A percentile compares a stretch with the other conserved stretches of the same genome.
These are phyloP conservation scores for Plecturocebus donacophilus DNA, from an alignment of 2,113 vertebrate species.

Conservation along the genomic window DNA sequence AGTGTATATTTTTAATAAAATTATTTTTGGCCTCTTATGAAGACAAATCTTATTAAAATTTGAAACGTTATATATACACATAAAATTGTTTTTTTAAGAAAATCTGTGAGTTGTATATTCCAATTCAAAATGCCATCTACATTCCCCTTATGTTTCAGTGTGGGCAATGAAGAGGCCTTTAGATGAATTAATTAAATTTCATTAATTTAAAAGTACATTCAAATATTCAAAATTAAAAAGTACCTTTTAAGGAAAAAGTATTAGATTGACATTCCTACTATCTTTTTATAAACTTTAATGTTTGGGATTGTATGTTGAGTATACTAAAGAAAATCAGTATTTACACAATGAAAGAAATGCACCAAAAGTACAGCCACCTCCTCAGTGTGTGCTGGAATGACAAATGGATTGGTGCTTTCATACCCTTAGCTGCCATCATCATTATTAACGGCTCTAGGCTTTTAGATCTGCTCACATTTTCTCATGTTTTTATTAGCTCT, in stretches of 20 bases:
- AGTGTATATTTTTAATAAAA: slow-evolving; percentile 74
- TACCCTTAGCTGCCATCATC: not conserved
- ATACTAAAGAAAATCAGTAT: not conserved
- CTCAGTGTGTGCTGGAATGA: not conserved
- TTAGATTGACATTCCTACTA: not conserved
- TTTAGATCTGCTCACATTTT: not conserved
- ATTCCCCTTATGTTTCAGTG: slow-evolving; percentile 34
- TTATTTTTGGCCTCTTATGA: slow-evolving; percentile 74
- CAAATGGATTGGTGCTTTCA: not conserved
- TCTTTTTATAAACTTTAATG: not conserved
- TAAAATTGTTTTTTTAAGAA: slow-evolving; percentile 30
- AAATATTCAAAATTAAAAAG: slow-evolving; percentile 44
- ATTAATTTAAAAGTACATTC: slow-evolving; percentile 15
- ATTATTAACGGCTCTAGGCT: not conserved
- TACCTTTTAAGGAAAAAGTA: slow-evolving; percentile 7
- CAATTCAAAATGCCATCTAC: slow-evolving; percentile 34
- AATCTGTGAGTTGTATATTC: slow-evolving; percentile 40
- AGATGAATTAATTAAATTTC: not conserved
- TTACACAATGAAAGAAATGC: not conserved
- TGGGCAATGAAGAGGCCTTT: slow-evolving; percentile 21
- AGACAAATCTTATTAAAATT: slow-evolving; percentile 57
- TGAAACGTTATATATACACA: slow-evolving; percentile 52
- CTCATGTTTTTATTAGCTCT: slow-evolving; percentile 13
- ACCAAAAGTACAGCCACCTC: not conserved
- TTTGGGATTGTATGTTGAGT: not conserved